Evolutionary conservation across 1,140 invertebrate genomes (phyloP).

Genomic region (Ridgeia piscesae): DNA sequence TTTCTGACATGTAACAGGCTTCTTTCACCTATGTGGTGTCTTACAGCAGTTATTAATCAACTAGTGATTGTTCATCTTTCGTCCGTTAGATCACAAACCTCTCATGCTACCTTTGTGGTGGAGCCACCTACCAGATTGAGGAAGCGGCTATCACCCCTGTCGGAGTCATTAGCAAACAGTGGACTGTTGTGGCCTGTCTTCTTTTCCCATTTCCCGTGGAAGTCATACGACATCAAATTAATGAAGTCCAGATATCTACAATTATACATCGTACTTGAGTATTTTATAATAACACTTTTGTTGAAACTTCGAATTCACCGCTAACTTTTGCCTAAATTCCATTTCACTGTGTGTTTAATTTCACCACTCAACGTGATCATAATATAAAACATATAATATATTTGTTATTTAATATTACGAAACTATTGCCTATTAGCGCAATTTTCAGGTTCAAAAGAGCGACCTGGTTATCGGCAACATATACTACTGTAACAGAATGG

Average conservation of each 20-base stretch:
- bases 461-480: too few relatives aligned
- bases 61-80: neutral
- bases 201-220: constrained; percentile 83
- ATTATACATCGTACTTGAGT: constrained; percentile 22
- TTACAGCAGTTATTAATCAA: neutral
- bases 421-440: too few relatives aligned
- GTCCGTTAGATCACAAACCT: neutral
- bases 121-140: constrained; percentile 32
- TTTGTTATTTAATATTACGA: too few relatives aligned
- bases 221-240: constrained; percentile 94
- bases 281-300: too few relatives aligned
- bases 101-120: neutral
- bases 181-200: constrained; percentile 81
- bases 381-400: too few relatives aligned
- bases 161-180: constrained; percentile 67
- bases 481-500: too few relatives aligned
- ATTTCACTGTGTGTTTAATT: too few relatives aligned
- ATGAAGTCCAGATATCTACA: constrained; percentile 81
- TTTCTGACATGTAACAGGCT: neutral
- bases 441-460: too few relatives aligned
- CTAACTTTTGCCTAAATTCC: too few relatives aligned
- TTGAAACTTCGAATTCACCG: too few relatives aligned
- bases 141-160: constrained; percentile 18
- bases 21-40: neutral
- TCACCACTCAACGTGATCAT: too few relatives aligned